Evolutionary conservation across 2,797 vertebrate species (phyloP).

Genomic region (Artibeus lituratus): DNA sequence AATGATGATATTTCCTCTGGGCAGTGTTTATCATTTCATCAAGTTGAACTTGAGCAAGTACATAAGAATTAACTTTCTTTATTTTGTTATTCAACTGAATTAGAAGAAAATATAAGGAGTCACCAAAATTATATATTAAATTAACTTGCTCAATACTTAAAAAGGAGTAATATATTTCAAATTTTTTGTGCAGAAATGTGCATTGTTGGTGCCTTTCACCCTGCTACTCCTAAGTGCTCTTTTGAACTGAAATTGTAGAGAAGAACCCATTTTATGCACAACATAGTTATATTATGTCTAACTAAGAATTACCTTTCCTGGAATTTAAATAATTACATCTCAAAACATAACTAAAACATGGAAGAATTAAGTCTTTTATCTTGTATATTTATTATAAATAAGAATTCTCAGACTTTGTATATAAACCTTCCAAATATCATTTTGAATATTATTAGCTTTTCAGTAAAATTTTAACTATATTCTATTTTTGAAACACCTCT

Average conservation of each 20-base stretch:
- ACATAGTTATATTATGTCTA: not conserved
- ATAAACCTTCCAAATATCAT: slow-evolving; percentile 5
- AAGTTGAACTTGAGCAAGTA: not conserved
- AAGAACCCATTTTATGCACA: not conserved
- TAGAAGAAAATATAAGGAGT: not conserved
- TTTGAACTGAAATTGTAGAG: not conserved
- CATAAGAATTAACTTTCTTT: not conserved
- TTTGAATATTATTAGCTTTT: not conserved
- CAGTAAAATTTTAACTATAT: not conserved
- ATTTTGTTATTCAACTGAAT: not conserved
- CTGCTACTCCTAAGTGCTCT: not conserved
- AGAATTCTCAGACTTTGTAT: not conserved
- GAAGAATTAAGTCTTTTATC: not conserved
- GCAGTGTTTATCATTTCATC: not conserved
- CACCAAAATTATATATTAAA: not conserved
- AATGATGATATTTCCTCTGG: not conserved
- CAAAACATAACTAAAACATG: not conserved
- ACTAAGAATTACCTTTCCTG: not conserved
- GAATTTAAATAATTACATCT: not conserved
- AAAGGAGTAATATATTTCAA: not conserved
- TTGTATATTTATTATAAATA: not conserved
- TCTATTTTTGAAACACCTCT: not conserved
- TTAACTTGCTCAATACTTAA: not conserved
- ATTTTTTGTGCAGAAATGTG: not conserved
- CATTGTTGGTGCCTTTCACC: not conserved